Conservation (phyloP, 2,797 vertebrate genomes). For the Poeciliopsis infans region DNA sequence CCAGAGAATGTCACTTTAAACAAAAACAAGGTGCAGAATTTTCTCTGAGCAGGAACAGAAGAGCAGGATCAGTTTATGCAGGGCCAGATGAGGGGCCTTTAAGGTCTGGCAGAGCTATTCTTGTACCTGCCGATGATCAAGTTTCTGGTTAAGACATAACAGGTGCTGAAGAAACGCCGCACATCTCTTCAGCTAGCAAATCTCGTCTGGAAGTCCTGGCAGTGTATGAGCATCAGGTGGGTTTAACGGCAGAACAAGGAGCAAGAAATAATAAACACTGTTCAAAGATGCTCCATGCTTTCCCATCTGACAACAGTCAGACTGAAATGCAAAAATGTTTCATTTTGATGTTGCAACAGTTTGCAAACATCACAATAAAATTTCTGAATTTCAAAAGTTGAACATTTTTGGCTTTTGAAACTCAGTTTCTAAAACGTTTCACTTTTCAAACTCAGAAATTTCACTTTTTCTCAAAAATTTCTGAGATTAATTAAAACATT, state of each 20-base stretch:
- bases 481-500: too few species aligned
- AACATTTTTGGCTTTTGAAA: too few species aligned
- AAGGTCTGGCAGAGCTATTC: slow-evolving; percentile 66
- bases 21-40: not conserved
- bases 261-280: slow-evolving; percentile 22
- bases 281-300: slow-evolving; percentile 13
- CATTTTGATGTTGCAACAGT: not conserved
- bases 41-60: slow-evolving; percentile 13
- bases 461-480: too few species aligned
- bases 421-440: too few species aligned
- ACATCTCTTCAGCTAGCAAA: slow-evolving; percentile 12
- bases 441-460: too few species aligned
- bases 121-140: slow-evolving; percentile 75
- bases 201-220: slow-evolving; percentile 25
- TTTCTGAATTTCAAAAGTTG: too few species aligned
- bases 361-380: too few species aligned
- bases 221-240: slow-evolving; percentile 12
- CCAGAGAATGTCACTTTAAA: not conserved
- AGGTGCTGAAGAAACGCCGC: slow-evolving; percentile 47
- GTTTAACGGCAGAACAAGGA: slow-evolving; percentile 15
- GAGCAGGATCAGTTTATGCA: slow-evolving; percentile 52
- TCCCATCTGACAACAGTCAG: not conserved
- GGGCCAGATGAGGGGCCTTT: slow-evolving; percentile 54
- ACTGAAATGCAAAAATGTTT: not conserved
- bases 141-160: slow-evolving; percentile 64